Base-by-base conservation (phyloP, 2,888 invertebrate genomes). In the Chrysotoxum bicinctum region DNA sequence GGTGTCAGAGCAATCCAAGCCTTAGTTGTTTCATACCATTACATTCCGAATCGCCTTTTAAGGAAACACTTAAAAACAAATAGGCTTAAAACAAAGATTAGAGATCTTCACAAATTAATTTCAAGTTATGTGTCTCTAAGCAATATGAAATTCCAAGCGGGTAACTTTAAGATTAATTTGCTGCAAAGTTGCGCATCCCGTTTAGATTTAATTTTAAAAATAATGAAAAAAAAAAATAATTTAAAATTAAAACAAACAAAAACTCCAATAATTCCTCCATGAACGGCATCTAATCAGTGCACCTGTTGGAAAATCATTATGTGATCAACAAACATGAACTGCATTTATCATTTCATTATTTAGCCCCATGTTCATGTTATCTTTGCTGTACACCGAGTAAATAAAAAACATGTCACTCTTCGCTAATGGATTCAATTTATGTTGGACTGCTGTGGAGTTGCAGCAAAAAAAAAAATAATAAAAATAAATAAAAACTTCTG, bases 341-440 rank as follows among this genome's bases (percentile, higher is more conserved):
- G 68, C 66, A 74, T 52, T 60, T 80, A 68, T 79, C 79, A 79
- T 74, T 66, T 52, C 40, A 70, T 40, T 66, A 52, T 60, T 19
- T 43, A 74, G 12, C 32, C 40, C 16, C 58, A 79, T 48, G 66
- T 58, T 26, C 68, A 60, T 66, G 64, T 66, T 72, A 72, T 37
- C 40, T 58, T 10, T 10, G n/a, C 37, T 73, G 43, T 48, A 62
- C 23, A 21, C 21, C 45, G n/a, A 14, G 10, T 19, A 19, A 30
- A n/a, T 6, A 56, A 64, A 77, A 72, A 66, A 76, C 21, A 66
- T 58, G 64, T 58, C 76, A 72, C 52, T 66, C 58, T 72, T 68
- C 30, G 72, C 64, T 72, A 73, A 82, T 77, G 73, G 73, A 82
- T 73, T 82, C 68, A 72, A 68, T 73, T 73, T 77, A 72, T 62